Percentiles rank a stretch among this genome's conserved stretches.
Conservation (phyloP, 2,888 invertebrate genomes). For the Drosophila cyrtoloma region DNA sequence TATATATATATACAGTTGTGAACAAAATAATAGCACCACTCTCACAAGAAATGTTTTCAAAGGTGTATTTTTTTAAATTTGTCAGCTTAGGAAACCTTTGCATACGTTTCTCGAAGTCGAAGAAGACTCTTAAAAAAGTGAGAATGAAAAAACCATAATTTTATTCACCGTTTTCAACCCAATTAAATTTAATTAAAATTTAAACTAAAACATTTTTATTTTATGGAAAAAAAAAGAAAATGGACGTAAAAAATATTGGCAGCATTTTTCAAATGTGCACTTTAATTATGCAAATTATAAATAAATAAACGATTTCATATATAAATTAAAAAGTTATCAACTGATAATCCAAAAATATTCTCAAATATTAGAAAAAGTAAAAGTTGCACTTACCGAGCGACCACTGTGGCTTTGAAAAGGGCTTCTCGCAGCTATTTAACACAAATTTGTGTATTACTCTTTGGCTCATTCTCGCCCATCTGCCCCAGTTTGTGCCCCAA, state of each 20-base stretch:
- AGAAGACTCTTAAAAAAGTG: neutral
- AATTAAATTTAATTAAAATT: neutral
- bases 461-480: neutral
- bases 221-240: neutral
- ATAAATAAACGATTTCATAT: neutral
- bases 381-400: neutral
- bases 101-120: neutral
- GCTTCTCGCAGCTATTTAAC: slow-evolving; percentile 11
- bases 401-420: neutral
- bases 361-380: neutral
- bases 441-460: slow-evolving; percentile 39
- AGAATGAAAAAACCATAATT: neutral
- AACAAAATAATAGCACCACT: neutral
- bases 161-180: no score
- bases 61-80: neutral
- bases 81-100: neutral
- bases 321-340: neutral
- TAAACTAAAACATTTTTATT: neutral
- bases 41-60: neutral
- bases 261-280: neutral
- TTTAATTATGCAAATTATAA: neutral
- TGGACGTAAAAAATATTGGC: neutral
- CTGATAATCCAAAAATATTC: neutral
- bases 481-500: slow-evolving; percentile 65
- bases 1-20: neutral